These are phyloP conservation scores for Polyergus mexicanus DNA, from an alignment of 1,140 invertebrate genomes.

Conservation along the genomic window DNA sequence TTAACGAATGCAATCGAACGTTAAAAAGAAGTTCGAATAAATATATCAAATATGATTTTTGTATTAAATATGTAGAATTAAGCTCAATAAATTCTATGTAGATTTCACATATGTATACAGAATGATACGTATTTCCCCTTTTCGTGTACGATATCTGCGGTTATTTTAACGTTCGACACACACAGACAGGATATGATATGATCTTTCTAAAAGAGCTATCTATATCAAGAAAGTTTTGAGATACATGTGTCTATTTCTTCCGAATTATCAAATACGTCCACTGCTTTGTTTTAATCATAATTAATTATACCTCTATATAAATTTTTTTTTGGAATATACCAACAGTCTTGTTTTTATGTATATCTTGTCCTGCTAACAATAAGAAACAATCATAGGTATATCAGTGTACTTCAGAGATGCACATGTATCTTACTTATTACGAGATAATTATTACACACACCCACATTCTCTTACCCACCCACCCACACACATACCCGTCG, in stretches of 20 bases:
- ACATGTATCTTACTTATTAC: neutral
- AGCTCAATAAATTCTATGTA: neutral
- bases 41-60: neutral
- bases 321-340: neutral
- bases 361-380: neutral
- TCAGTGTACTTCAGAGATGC: too few species aligned
- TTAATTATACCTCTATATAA: neutral
- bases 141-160: neutral
- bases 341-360: neutral
- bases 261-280: neutral
- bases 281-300: neutral
- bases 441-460: neutral
- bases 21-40: neutral
- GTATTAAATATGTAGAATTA: neutral
- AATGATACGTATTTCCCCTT: neutral
- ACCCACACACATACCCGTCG: too few species aligned
- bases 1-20: neutral
- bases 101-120: neutral
- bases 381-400: slow-evolving; percentile 1
- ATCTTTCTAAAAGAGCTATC: neutral
- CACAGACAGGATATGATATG: slow-evolving; percentile 18
- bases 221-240: neutral
- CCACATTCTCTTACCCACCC: neutral
- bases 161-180: slow-evolving; percentile 24
- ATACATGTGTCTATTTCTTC: neutral